These are phyloP conservation scores for Nymphicus hollandicus DNA, from an alignment of 2,113 vertebrate genomes.

Conservation along the genomic window DNA sequence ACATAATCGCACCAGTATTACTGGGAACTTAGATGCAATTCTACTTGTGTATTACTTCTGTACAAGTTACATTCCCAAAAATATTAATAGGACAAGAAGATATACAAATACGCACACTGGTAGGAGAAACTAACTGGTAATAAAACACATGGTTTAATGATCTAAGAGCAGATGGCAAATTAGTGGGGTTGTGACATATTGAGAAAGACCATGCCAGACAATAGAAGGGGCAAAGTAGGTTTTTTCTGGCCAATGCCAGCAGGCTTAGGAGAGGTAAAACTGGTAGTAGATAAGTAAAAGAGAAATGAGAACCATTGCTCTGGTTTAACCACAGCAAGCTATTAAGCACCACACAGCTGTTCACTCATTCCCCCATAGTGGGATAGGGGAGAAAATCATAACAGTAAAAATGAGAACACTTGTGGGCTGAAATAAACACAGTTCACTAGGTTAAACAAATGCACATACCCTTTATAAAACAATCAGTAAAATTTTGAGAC, in stretches of 20 bases:
- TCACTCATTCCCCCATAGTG: background rate
- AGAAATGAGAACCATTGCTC: background rate
- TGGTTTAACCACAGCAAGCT: background rate
- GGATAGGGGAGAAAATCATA: background rate
- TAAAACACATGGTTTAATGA: background rate
- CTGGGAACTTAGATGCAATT: background rate
- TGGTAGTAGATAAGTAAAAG: background rate
- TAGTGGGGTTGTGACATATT: background rate
- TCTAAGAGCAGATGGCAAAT: conserved; percentile 33
- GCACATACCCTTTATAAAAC: background rate
- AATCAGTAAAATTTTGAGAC: background rate
- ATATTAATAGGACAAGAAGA: background rate
- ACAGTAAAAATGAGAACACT: background rate
- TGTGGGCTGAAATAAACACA: background rate
- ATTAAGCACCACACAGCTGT: background rate
- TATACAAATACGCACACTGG: background rate
- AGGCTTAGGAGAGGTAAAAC: background rate
- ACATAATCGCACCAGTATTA: background rate
- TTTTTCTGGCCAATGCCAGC: background rate
- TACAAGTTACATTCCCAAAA: background rate
- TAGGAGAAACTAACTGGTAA: background rate
- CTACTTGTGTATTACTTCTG: background rate
- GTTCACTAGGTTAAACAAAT: background rate
- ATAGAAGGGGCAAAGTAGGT: background rate
- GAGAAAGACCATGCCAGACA: background rate